phyloP scores from a whole-genome alignment of 2,797 vertebrate species.

The Tinamus major region DNA sequence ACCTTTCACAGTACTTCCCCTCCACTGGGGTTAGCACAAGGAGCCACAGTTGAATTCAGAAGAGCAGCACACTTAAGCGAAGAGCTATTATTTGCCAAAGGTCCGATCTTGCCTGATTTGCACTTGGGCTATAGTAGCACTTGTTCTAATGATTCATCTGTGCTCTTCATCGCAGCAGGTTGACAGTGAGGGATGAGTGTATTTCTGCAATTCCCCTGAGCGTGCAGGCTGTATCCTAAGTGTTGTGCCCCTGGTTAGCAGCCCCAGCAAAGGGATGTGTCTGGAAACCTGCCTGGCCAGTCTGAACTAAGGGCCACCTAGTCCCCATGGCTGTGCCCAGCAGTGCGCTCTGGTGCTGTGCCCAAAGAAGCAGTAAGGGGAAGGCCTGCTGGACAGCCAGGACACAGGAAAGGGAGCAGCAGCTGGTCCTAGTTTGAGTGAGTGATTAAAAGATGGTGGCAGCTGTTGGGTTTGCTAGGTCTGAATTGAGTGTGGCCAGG shows the following conservation, averaged over 20 bases:
- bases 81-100: constrained; percentile 45
- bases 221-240: not conserved
- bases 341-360: not conserved
- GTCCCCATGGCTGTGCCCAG: not conserved
- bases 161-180: constrained; percentile 3
- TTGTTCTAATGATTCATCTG: constrained; percentile 46
- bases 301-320: accelerated
- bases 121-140: constrained; percentile 62
- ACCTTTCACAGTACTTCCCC: not conserved
- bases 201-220: not conserved
- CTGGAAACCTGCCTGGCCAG: not conserved
- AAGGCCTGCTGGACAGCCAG: not conserved
- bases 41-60: not conserved
- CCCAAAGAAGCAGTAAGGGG: not conserved
- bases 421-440: not conserved
- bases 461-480: not conserved
- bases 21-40: not conserved
- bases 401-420: accelerated
- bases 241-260: not conserved
- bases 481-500: not conserved
- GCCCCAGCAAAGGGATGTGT: not conserved
- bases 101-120: constrained; percentile 60
- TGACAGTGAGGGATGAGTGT: not conserved
- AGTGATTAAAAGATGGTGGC: not conserved
- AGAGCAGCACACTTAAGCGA: not conserved